Base-by-base conservation (phyloP, 2,797 vertebrate genomes). In the Gobionotothen gibberifrons region DNA sequence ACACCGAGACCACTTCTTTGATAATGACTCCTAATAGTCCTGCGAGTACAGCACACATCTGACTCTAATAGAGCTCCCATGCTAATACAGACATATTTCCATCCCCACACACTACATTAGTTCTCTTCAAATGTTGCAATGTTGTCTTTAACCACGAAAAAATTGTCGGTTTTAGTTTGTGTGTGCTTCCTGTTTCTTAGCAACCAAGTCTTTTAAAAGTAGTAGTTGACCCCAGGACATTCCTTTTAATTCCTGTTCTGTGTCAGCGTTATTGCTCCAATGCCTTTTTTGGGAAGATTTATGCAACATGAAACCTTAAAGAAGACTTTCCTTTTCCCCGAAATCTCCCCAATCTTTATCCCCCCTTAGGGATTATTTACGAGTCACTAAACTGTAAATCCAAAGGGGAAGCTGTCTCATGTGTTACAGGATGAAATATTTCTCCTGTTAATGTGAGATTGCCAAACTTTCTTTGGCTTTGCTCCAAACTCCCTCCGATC, bases 171-270 rank as follows among this genome's bases (percentile, higher is more conserved):
- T 70, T 78, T 74, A 9, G 0, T 54, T 62, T 8, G 19, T 85
- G 52, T 85, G 59, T 87, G 74, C 83, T 84, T 76, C 55, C 48
- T 26, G 91, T 90, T 62, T 82, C 92, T 57, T 82, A 90, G 92
- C 84, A 85, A 90, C 90, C 62, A 11, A 49, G 57, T 88, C 81
- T 74, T 74, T 32, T 44, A 76, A 54, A 77, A 66, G 57, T 66
- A 81, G 64, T 65, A 54, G n/a, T 54, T 67, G 80, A 79, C 69
- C 85, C 56, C 72, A 58, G 60, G 26, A 75, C 76, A 79, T 86
- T 90, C 69, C 43, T 82, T 74, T 85, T 40, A 61, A 70, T 79
- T 73, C 29, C 43, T 62, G 17, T 67, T 79, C 65, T 69, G 47
- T 58, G 60, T 86, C 78, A 62, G 49, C 29, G 1, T 71, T 72